These are phyloP conservation scores for Ptilonorhynchus violaceus DNA, from an alignment of 2,113 vertebrate genomes.

Conservation along the genomic window DNA sequence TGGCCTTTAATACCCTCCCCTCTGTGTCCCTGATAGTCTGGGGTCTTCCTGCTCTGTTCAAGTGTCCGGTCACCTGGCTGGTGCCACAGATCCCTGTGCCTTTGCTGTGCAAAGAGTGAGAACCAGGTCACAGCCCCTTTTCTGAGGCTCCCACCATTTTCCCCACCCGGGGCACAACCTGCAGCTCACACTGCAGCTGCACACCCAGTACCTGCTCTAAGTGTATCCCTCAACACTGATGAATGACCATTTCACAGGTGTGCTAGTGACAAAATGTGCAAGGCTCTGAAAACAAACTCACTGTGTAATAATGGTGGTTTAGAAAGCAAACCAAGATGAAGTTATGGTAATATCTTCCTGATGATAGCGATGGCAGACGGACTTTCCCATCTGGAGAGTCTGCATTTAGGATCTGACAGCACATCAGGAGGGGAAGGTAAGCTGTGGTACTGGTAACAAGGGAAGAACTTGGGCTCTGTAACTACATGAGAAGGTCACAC, in stretches of 20 bases:
- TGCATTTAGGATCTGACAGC: not conserved
- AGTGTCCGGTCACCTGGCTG: accelerated
- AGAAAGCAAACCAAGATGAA: not conserved
- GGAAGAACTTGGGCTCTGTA: not conserved
- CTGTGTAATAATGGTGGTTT: accelerated
- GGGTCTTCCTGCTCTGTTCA: not conserved
- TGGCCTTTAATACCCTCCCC: not conserved
- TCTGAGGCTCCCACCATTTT: not conserved
- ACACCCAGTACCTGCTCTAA: not conserved
- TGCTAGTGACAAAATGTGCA: not conserved
- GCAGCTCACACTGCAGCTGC: not conserved
- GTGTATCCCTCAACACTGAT: not conserved
- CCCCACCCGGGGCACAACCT: accelerated
- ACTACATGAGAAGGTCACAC: not conserved
- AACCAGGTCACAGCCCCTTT: not conserved
- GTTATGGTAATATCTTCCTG: not conserved
- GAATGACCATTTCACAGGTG: not conserved
- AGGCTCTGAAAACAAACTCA: not conserved
- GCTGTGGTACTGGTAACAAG: not conserved
- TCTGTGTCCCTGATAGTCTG: not conserved
- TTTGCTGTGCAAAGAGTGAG: not conserved
- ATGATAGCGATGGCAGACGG: not conserved
- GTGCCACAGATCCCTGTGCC: not conserved
- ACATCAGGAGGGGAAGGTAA: not conserved
- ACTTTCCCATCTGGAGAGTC: not conserved